Conservation (phyloP, 2,797 vertebrate genomes). For the Phoxinus dragarum region DNA sequence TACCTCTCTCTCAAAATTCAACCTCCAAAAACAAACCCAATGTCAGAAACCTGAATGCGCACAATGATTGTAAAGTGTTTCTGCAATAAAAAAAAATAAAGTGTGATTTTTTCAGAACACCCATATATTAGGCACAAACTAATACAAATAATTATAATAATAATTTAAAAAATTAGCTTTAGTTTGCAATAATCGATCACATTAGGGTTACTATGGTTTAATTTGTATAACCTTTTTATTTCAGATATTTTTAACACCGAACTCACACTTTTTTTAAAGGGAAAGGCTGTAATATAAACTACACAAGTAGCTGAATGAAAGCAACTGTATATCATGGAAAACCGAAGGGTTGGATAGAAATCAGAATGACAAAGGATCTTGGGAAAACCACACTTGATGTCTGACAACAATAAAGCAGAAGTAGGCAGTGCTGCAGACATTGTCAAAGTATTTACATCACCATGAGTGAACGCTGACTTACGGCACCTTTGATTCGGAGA, state of each 20-base stretch:
- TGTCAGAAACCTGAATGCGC: fast-evolving
- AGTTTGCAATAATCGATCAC: background rate
- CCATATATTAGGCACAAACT: background rate
- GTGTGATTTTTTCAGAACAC: background rate
- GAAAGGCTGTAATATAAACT: background rate
- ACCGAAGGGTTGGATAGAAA: conserved; percentile 23
- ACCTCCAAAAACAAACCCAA: background rate
- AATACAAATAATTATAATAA: background rate
- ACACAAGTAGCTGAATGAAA: conserved; percentile 12
- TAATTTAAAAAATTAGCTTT: background rate
- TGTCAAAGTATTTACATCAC: conserved; percentile 58
- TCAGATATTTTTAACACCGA: background rate
- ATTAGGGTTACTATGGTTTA: background rate
- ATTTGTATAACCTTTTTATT: background rate
- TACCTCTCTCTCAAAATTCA: too few species aligned
- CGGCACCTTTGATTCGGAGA: conserved; percentile 56
- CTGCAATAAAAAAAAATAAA: background rate
- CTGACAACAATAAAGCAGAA: conserved; percentile 52
- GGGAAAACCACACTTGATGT: conserved; percentile 50
- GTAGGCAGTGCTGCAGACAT: conserved; percentile 48
- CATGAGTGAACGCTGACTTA: conserved; percentile 51
- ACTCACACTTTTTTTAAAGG: background rate
- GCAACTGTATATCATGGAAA: background rate
- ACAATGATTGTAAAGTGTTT: background rate
- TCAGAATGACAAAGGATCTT: conserved; percentile 36